Evolutionary conservation across 2,113 vertebrate species (phyloP).

Genomic region (Prionailurus viverrinus): DNA sequence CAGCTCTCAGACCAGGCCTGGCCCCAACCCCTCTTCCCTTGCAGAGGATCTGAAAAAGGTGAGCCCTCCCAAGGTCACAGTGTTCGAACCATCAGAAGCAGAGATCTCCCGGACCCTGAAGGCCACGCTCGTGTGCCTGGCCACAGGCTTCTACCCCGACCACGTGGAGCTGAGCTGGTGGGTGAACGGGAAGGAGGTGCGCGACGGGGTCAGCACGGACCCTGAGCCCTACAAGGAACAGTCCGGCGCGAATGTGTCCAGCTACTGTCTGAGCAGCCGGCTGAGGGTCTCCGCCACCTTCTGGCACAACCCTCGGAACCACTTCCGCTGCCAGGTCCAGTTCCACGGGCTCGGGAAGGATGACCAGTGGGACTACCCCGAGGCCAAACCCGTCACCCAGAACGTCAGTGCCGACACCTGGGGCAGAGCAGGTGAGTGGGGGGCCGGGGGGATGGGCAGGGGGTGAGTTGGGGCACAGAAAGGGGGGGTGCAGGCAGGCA

Average conservation of each 20-base stretch:
- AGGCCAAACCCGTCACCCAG: too few relatives aligned
- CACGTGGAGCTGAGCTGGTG: slow-evolving; percentile 91
- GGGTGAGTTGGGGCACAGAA: too few relatives aligned
- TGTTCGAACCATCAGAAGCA: slow-evolving; percentile 87
- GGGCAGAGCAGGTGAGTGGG: slow-evolving; percentile 42
- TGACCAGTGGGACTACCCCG: neutral
- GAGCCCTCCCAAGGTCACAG: slow-evolving; percentile 42
- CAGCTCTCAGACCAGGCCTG: neutral
- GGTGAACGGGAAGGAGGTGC: neutral
- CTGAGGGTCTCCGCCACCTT: slow-evolving; percentile 84
- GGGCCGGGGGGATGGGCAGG: accelerated
- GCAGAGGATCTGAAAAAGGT: slow-evolving; percentile 48
- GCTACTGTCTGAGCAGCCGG: slow-evolving; percentile 91
- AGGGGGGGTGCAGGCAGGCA: too few relatives aligned
- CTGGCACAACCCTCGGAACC: slow-evolving; percentile 83
- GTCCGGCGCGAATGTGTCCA: accelerated
- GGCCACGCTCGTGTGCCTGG: slow-evolving; percentile 93
- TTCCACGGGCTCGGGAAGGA: slow-evolving; percentile 78
- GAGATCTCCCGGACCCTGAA: slow-evolving; percentile 85
- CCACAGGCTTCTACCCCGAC: slow-evolving; percentile 92
- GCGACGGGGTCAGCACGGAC: slow-evolving; percentile 86
- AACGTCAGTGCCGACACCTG: too few relatives aligned
- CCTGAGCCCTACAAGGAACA: slow-evolving; percentile 48
- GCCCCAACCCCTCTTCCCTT: slow-evolving; percentile 60
- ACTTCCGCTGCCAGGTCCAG: slow-evolving; percentile 86